These are phyloP conservation scores for Sarotherodon lohbergeri DNA, from an alignment of 2,113 vertebrate species.

Conservation along the genomic window DNA sequence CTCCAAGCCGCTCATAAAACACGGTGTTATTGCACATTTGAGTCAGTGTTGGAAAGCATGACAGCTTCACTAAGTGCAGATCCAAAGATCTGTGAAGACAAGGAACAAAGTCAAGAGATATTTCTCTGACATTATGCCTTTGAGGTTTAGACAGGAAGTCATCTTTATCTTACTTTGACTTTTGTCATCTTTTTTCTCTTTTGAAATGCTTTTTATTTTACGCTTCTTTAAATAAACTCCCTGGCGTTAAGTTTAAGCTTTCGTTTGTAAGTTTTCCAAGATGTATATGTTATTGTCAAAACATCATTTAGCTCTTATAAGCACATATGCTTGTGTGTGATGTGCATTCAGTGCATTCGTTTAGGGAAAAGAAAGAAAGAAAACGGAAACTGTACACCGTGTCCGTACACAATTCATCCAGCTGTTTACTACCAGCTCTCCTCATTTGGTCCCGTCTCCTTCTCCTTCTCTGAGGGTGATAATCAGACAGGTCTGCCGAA, in stretches of 20 bases:
- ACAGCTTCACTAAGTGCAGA: neutral
- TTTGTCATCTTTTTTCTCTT: neutral
- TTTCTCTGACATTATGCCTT: neutral
- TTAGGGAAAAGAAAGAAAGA: neutral
- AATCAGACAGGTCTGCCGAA: constrained; percentile 46
- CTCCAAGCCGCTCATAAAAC: neutral
- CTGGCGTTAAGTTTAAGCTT: neutral
- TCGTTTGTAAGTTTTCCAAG: neutral
- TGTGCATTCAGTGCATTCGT: neutral
- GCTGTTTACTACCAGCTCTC: constrained; percentile 8
- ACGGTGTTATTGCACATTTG: neutral
- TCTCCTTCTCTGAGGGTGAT: constrained; percentile 29
- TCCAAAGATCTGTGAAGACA: neutral
- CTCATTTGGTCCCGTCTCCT: constrained; percentile 19
- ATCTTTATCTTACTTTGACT: neutral
- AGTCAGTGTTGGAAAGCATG: neutral
- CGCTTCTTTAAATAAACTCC: neutral
- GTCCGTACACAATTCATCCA: neutral
- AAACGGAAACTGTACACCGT: neutral
- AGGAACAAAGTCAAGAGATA: neutral
- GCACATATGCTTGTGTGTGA: no score
- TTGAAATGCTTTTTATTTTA: neutral
- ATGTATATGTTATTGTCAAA: neutral
- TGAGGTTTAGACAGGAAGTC: neutral
- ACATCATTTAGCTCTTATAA: neutral